A percentile compares a stretch with the other conserved stretches of the same genome.
These are phyloP conservation scores for Diabrotica balteata DNA, from an alignment of 2,888 invertebrate genomes.

Conservation along the genomic window DNA sequence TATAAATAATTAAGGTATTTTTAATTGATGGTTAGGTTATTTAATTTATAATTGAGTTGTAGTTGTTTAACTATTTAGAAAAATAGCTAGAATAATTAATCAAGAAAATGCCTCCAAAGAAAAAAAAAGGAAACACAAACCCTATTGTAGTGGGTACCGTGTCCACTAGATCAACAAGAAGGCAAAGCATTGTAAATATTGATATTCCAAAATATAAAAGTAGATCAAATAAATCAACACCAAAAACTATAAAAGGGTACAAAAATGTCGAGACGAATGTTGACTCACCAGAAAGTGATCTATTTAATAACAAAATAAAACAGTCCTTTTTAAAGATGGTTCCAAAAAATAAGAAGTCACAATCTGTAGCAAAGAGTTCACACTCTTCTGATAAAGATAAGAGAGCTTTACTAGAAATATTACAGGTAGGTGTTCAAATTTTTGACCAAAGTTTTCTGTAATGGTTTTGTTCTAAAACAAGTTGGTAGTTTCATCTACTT, in stretches of 20 bases:
- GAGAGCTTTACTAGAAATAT: slow-evolving; percentile 30
- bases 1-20: too few relatives aligned
- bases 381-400: slow-evolving; percentile 28
- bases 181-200: slow-evolving; percentile 47
- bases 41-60: too few relatives aligned
- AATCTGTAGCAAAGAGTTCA: neutral
- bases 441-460: too few relatives aligned
- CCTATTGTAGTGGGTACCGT: slow-evolving; percentile 47
- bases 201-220: slow-evolving; percentile 39
- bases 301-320: slow-evolving; percentile 25
- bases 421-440: slow-evolving; percentile 7
- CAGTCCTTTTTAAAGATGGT: slow-evolving; percentile 6
- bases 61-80: too few relatives aligned
- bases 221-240: slow-evolving; percentile 18
- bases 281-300: slow-evolving; percentile 16
- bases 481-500: too few relatives aligned
- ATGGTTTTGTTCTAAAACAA: too few relatives aligned
- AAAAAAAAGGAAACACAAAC: slow-evolving; percentile 40
- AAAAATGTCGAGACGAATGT: slow-evolving; percentile 1
- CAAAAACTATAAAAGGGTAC: slow-evolving; percentile 14
- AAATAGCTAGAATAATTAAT: too few relatives aligned
- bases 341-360: too few relatives aligned
- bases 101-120: slow-evolving; percentile 48
- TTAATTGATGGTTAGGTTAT: too few relatives aligned
- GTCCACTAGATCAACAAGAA: slow-evolving; percentile 46